A percentile compares a stretch with the other conserved stretches of the same genome.
These are phyloP conservation scores for Petrocephalus sullivani DNA, from an alignment of 2,797 vertebrate species.

Conservation along the genomic window DNA sequence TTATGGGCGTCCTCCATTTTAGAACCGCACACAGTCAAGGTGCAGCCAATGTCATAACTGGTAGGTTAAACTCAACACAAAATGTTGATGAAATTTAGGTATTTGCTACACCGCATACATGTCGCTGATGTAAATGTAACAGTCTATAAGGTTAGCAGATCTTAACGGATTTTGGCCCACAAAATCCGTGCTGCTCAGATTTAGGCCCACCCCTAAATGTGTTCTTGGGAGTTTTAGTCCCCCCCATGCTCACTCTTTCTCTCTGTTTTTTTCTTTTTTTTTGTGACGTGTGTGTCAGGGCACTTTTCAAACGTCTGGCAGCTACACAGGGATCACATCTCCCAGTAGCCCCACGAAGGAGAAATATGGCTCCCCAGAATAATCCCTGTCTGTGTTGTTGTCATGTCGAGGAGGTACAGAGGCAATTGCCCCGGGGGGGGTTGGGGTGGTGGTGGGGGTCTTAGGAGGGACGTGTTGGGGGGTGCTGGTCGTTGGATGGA, in stretches of 20 bases:
- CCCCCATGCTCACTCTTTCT: background rate
- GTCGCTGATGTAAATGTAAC: background rate
- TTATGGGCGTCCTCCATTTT: background rate
- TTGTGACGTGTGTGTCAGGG: constrained; percentile 23
- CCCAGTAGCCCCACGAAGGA: constrained; percentile 10
- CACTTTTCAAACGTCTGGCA: constrained; percentile 24
- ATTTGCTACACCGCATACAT: no score
- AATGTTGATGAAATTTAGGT: background rate
- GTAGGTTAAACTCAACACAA: background rate
- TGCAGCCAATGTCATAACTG: no score
- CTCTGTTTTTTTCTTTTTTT: constrained; percentile 8
- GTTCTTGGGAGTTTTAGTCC: constrained; percentile 14
- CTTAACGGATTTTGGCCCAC: background rate
- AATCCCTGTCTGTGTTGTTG: constrained; percentile 25
- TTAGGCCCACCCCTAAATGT: background rate
- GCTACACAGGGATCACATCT: constrained; percentile 23
- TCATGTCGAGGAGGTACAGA: constrained; percentile 19
- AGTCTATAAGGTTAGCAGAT: background rate
- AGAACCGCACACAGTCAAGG: background rate
- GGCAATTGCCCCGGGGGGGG: background rate
- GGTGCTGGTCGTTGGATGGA: constrained; percentile 49
- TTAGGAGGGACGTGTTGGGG: constrained; percentile 44
- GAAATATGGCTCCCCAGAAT: constrained; percentile 25
- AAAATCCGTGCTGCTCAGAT: background rate
- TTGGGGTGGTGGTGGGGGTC: background rate